Evolutionary conservation across 30 jellyfish, hydroid and myxozoan species (phyloP).

Genomic region (Turritopsis dohrnii): DNA sequence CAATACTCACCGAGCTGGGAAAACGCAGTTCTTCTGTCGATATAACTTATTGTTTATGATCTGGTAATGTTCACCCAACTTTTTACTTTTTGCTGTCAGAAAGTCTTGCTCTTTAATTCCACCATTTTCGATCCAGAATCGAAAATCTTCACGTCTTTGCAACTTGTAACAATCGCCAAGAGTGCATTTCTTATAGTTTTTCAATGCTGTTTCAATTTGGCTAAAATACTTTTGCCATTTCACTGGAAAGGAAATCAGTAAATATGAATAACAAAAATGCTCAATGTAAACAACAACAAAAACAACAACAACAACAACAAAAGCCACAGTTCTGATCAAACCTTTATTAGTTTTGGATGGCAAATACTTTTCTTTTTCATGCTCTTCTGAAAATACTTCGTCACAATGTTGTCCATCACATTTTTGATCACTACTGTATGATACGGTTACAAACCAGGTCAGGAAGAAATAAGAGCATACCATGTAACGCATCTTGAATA

Average conservation of each 20-base stretch:
- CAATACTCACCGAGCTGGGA: conserved; percentile 60
- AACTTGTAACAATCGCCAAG: conserved; percentile 48
- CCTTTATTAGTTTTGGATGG: background rate
- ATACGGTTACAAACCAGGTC: background rate
- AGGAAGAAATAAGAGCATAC: background rate
- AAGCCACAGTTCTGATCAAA: background rate
- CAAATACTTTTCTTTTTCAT: background rate
- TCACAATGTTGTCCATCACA: background rate
- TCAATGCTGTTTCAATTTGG: conserved; percentile 45
- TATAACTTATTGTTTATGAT: conserved; percentile 65
- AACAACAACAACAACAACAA: no score
- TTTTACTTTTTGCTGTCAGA: conserved; percentile 39
- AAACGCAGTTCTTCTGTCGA: conserved; percentile 61
- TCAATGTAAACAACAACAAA: no score
- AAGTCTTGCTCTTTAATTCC: conserved; percentile 58
- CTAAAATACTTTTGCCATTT: conserved; percentile 53
- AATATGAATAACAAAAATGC: no score
- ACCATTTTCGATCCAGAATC: conserved; percentile 64
- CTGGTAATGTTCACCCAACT: conserved; percentile 74
- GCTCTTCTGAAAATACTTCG: background rate
- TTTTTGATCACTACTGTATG: background rate
- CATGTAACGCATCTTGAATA: background rate
- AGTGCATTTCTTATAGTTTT: conserved; percentile 45
- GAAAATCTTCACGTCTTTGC: conserved; percentile 62
- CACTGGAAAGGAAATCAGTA: conserved; percentile 30